phyloP scores from a whole-genome alignment of 2,888 invertebrate species.

The Harpalus rufipes region DNA sequence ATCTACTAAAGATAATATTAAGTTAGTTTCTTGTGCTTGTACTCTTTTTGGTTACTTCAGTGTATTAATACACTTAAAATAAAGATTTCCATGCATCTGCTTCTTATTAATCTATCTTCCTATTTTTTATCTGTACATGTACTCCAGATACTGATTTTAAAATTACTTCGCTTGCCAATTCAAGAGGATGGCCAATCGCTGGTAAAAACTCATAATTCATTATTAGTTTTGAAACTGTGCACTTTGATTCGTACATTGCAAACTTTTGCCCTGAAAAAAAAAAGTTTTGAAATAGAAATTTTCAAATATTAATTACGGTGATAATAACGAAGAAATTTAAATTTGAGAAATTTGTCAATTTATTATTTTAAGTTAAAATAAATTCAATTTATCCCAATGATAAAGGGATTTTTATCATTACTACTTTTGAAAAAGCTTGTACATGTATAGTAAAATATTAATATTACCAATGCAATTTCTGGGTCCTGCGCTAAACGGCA shows the following conservation, averaged over 20 bases:
- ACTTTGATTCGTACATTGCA: constrained; percentile 76
- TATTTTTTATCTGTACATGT: neutral
- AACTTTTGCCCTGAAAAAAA: constrained; percentile 74
- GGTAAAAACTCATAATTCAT: constrained; percentile 74
- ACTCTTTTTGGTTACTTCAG: neutral
- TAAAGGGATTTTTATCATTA: no score
- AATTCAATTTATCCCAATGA: no score
- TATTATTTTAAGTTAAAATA: no score
- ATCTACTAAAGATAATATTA: no score
- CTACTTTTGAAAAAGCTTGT: no score
- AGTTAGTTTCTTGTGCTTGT: no score
- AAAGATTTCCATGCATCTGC: neutral
- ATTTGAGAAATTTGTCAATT: no score
- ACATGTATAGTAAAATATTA: neutral
- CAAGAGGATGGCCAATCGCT: constrained; percentile 71
- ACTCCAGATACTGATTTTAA: constrained; percentile 68
- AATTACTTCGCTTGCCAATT: constrained; percentile 69
- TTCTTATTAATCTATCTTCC: constrained; percentile 5
- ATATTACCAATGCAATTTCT: constrained; percentile 60
- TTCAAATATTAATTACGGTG: no score
- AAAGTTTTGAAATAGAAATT: neutral
- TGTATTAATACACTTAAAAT: neutral
- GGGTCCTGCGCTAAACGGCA: constrained; percentile 60
- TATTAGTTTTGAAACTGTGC: constrained; percentile 73
- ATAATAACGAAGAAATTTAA: no score